Base-by-base conservation (phyloP, 2,888 invertebrate species). In the Ennomos fuscantarius region DNA sequence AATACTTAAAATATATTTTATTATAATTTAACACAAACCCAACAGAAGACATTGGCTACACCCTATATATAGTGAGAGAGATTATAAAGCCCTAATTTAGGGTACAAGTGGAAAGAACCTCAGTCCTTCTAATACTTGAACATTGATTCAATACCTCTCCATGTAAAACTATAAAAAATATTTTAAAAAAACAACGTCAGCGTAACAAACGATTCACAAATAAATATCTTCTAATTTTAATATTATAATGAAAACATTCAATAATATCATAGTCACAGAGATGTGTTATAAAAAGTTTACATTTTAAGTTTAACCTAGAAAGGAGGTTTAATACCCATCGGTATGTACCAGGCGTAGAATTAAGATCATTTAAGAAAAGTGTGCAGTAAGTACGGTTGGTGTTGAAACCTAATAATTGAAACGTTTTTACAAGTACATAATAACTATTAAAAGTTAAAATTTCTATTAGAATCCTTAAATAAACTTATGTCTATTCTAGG, bases 1-100 rank as follows among this genome's bases (percentile, higher is more conserved):
- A 31, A 24, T 41, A 76, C 84, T 89, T 89, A 87, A 89, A 89
- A 88, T 88, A 87, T 65, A 84, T 86, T 90, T 89, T 89, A 89
- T 82, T 90, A 91, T 91, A 91, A 92, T 89, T 90, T 87, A 92
- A 88, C 84, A 84, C 84, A 85, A 88, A 89, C 90, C 92, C 92
- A 91, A 90, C 89, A 91, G 88, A 90, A 85, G 80, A 88, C 82
- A 87, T 89, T 87, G 86, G 84, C 83, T 85, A 83, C 78, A 78
- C 75, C 81, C 82, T 83, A 86, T 74, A 86, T 79, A 79, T 79
- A 83, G 83, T 84, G 81, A 86, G 84, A 87, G 82, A 86, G 84
- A 88, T 86, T 84, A 89, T 74, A 88, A 86, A 86, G 86, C 92
- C 91, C 92, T 91, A 92, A 92, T 92, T 92, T 92, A 92, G 91